Conservation (phyloP, 2,113 vertebrate species). For the Thymallus thymallus region DNA sequence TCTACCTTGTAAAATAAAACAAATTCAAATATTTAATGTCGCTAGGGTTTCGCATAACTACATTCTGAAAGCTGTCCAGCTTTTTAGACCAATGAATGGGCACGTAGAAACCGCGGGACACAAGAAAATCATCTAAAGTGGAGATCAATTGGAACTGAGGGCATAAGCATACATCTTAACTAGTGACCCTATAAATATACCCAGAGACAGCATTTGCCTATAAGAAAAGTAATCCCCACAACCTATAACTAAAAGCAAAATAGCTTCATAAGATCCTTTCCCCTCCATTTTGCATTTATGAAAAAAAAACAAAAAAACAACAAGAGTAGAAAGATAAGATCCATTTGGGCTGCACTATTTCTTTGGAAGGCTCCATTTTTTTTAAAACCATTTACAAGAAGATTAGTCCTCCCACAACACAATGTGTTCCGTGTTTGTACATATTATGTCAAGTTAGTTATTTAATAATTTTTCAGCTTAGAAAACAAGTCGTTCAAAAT, state of each 20-base stretch:
- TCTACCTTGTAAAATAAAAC: constrained; percentile 18
- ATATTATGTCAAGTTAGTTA: constrained; percentile 38
- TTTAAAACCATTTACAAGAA: constrained; percentile 47
- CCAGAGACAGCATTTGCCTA: constrained; percentile 61
- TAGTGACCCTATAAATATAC: constrained; percentile 77
- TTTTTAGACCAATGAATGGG: constrained; percentile 50
- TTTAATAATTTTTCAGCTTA: constrained; percentile 57
- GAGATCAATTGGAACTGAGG: constrained; percentile 57
- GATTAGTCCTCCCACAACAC: constrained; percentile 57
- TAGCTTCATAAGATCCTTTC: constrained; percentile 51
- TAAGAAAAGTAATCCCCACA: constrained; percentile 63
- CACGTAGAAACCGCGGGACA: constrained; percentile 52
- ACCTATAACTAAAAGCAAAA: constrained; percentile 72
- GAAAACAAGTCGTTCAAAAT: constrained; percentile 71
- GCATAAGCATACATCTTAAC: constrained; percentile 58
- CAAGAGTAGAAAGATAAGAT: constrained; percentile 61
- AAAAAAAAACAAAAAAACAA: constrained; percentile 56
- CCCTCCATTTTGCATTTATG: constrained; percentile 25
- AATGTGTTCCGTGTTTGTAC: constrained; percentile 42
- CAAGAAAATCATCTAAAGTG: constrained; percentile 47
- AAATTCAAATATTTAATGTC: constrained; percentile 43
- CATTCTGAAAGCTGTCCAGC: constrained; percentile 73
- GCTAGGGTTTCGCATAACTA: constrained; percentile 64
- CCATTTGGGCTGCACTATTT: constrained; percentile 70
- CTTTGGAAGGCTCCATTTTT: constrained; percentile 70